These are phyloP conservation scores for Philopotamus ludificatus DNA, from an alignment of 1,140 invertebrate genomes.

Conservation along the genomic window DNA sequence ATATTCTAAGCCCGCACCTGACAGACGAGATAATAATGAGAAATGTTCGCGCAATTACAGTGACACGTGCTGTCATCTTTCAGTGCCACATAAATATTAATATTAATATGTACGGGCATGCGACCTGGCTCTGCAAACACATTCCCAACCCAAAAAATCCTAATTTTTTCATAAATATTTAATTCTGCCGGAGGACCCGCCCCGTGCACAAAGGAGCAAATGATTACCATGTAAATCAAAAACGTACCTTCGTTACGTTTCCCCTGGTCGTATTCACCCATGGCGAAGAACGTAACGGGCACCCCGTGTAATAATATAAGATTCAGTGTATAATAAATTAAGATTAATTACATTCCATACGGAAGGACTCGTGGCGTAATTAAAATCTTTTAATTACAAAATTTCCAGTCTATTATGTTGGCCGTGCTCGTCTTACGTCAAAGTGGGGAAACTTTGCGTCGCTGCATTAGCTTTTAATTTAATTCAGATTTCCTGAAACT, in stretches of 20 bases:
- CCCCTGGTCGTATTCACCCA: neutral
- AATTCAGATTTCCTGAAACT: too few species aligned
- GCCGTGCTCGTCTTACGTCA: too few species aligned
- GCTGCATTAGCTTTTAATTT: too few species aligned
- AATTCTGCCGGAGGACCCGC: too few species aligned
- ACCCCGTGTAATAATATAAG: neutral
- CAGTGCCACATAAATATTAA: too few species aligned
- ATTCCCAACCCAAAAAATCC: too few species aligned
- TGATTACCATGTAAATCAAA: neutral
- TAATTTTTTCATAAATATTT: neutral
- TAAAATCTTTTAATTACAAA: neutral
- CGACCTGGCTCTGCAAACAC: too few species aligned
- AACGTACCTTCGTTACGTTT: neutral
- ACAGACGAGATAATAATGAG: neutral
- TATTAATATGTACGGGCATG: too few species aligned
- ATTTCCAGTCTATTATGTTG: neutral
- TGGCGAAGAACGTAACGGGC: neutral
- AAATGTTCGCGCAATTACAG: neutral
- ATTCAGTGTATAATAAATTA: neutral
- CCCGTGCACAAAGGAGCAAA: too few species aligned
- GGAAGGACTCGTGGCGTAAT: neutral
- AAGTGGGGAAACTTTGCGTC: too few species aligned
- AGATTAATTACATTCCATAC: neutral
- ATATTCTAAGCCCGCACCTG: neutral
- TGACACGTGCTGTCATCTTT: constrained; percentile 1